Percentiles rank a stretch among this genome's conserved stretches.
phyloP scores from a whole-genome alignment of 2,113 vertebrate species.

The Numida meleagris region DNA sequence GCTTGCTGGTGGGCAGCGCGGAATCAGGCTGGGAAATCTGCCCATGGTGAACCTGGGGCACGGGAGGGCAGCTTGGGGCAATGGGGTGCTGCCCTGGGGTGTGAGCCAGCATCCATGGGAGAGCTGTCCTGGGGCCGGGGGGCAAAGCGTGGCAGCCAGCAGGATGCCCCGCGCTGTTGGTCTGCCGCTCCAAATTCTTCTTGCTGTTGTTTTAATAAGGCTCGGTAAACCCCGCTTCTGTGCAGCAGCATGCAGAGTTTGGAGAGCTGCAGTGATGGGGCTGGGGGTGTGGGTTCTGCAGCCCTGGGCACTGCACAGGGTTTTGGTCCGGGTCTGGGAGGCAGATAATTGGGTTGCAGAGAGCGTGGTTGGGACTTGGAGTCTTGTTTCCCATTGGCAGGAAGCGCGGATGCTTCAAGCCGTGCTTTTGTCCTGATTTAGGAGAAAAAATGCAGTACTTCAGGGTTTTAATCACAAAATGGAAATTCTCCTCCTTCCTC shows the following conservation, averaged over 20 bases:
- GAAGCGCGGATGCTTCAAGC: constrained; percentile 30
- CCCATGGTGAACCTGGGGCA: neutral
- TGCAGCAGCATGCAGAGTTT: fast-evolving
- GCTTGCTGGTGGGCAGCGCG: too few relatives aligned
- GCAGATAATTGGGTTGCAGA: constrained; percentile 42
- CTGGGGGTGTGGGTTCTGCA: neutral
- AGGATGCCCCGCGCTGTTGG: neutral
- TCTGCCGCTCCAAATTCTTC: neutral
- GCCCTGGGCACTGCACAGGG: fast-evolving
- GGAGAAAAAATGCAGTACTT: neutral
- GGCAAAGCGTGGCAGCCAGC: neutral
- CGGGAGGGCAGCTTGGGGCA: neutral
- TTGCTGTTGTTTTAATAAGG: neutral
- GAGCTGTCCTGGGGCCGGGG: neutral
- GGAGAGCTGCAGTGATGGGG: neutral
- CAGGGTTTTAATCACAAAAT: constrained; percentile 13
- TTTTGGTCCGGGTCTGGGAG: neutral
- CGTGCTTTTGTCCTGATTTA: constrained; percentile 19
- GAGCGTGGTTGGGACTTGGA: constrained; percentile 44
- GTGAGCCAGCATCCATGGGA: neutral
- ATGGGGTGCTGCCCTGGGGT: too few relatives aligned
- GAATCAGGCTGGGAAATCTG: neutral
- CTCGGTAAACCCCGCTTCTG: fast-evolving
- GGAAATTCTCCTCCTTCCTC: constrained; percentile 21
- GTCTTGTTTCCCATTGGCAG: constrained; percentile 13